phyloP scores from a whole-genome alignment of 1,140 invertebrate genomes.

The Daktulosphaira vitifoliae region DNA sequence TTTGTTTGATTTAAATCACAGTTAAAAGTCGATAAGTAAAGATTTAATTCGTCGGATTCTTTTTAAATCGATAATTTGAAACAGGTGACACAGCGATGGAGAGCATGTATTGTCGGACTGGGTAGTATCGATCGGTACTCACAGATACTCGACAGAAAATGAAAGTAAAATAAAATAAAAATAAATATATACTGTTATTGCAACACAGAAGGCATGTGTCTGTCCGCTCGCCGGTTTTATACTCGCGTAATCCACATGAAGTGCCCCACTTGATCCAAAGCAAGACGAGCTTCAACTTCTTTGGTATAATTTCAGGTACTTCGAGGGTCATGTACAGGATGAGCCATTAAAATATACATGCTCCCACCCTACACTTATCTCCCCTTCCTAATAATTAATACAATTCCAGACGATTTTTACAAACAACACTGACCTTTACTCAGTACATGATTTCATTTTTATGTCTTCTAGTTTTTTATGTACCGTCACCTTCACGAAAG shows the following conservation, averaged over 20 bases:
- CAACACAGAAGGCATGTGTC: slow-evolving; percentile 26
- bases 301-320: neutral
- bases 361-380: neutral
- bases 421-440: neutral
- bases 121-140: slow-evolving; percentile 7
- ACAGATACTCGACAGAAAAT: slow-evolving; percentile 26
- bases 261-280: neutral
- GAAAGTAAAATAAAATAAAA: slow-evolving; percentile 29
- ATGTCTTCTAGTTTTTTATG: too few species aligned
- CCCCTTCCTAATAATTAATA: neutral
- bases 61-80: neutral
- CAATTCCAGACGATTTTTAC: neutral
- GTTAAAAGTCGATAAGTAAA: too few species aligned
- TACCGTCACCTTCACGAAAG: too few species aligned
- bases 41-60: too few species aligned
- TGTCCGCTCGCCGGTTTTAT: slow-evolving; percentile 20
- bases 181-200: slow-evolving; percentile 28
- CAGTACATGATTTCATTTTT: slow-evolving; percentile 17
- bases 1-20: neutral
- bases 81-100: neutral
- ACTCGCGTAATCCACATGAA: slow-evolving; percentile 27
- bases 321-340: slow-evolving; percentile 23
- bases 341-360: neutral
- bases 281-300: too few species aligned
- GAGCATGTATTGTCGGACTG: slow-evolving; percentile 24